Evolutionary conservation across 2,113 vertebrate genomes (phyloP).

Genomic region (Peromyscus maniculatus): DNA sequence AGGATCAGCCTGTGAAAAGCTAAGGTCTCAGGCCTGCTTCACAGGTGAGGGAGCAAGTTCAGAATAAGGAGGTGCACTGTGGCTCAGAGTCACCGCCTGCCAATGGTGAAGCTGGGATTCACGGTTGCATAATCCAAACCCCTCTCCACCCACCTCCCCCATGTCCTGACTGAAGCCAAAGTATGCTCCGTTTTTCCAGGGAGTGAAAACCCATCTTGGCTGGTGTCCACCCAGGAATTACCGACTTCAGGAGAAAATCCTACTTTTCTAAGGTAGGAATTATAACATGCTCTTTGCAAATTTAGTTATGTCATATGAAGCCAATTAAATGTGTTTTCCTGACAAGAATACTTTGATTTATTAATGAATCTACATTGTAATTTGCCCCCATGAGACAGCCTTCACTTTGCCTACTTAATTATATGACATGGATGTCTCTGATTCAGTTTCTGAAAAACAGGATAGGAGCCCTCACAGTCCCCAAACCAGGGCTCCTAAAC

Average conservation of each 20-base stretch:
- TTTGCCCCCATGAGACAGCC: neutral
- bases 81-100: neutral
- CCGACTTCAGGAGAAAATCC: neutral
- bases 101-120: neutral
- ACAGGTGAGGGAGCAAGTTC: neutral
- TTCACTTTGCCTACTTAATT: neutral
- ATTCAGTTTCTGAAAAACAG: slow-evolving; percentile 21
- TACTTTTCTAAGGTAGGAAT: neutral
- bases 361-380: neutral
- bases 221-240: neutral
- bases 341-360: slow-evolving; percentile 2
- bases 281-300: neutral
- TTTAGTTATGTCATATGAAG: neutral
- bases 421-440: slow-evolving; percentile 2
- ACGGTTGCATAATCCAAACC: neutral
- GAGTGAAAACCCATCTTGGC: neutral
- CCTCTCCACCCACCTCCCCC: rapidly evolving
- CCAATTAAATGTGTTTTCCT: neutral
- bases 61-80: neutral
- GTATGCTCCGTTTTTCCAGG: neutral
- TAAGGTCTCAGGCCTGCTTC: neutral
- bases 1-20: neutral
- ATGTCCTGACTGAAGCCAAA: neutral
- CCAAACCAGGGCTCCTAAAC: neutral
- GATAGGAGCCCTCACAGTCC: neutral